phyloP scores from a whole-genome alignment of 2,113 vertebrate species.

The Phainopepla nitens region DNA sequence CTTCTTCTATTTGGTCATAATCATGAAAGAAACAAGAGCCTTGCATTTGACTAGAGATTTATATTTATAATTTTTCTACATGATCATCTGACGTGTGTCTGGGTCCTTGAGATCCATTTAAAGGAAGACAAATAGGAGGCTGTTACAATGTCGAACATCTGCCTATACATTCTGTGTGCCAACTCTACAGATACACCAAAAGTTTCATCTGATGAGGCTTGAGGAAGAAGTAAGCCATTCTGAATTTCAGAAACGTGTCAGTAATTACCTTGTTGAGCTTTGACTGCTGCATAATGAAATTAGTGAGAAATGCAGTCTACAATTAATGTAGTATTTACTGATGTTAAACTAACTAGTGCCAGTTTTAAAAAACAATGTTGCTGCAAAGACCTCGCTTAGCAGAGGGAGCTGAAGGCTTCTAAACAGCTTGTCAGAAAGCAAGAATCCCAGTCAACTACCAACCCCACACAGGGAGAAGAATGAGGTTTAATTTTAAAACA shows the following conservation, averaged over 20 bases:
- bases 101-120: not conserved
- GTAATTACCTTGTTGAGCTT: not conserved
- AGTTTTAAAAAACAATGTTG: not conserved
- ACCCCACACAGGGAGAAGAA: accelerated
- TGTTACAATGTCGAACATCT: not conserved
- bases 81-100: not conserved
- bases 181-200: not conserved
- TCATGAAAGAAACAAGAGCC: not conserved
- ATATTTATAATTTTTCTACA: not conserved
- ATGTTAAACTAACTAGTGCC: not conserved
- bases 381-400: not conserved
- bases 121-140: not conserved
- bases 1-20: not conserved
- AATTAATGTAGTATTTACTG: not conserved
- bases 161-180: not conserved
- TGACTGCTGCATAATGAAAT: not conserved
- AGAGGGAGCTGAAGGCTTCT: not conserved
- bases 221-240: not conserved
- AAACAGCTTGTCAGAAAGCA: not conserved
- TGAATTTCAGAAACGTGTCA: not conserved
- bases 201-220: not conserved
- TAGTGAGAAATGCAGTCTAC: not conserved
- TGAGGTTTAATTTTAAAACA: not conserved
- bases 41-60: not conserved
- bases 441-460: not conserved